Evolutionary conservation across 2,888 invertebrate genomes (phyloP).

Genomic region (Orthonevra nobilis): DNA sequence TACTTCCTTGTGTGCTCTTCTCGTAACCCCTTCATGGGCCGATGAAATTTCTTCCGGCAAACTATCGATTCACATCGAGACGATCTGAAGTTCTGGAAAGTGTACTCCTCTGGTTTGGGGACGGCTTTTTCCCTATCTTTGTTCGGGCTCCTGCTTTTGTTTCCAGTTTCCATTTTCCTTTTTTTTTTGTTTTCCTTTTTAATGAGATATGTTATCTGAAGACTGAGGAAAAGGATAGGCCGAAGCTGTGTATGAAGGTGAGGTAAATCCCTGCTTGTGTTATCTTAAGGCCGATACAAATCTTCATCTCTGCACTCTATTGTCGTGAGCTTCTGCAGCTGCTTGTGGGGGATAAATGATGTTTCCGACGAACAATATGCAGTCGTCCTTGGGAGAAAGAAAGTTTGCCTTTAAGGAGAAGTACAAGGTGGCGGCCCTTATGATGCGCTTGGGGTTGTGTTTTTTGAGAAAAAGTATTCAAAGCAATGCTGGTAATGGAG

Average conservation of each 20-base stretch:
- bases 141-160: too few relatives aligned
- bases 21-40: not conserved
- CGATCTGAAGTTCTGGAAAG: constrained; percentile 1
- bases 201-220: constrained; percentile 43
- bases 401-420: constrained; percentile 31
- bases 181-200: constrained; percentile 19
- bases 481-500: constrained; percentile 24
- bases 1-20: constrained; percentile 1
- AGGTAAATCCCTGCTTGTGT: constrained; percentile 23
- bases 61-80: constrained; percentile 45
- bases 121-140: too few relatives aligned
- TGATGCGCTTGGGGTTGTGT: constrained; percentile 36
- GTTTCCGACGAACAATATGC: too few relatives aligned
- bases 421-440: constrained; percentile 29
- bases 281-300: constrained; percentile 38
- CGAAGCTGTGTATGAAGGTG: not conserved
- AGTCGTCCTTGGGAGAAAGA: constrained; percentile 15
- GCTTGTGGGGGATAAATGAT: too few relatives aligned
- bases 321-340: constrained; percentile 28
- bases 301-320: constrained; percentile 37
- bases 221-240: not conserved
- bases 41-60: constrained; percentile 36
- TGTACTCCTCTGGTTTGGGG: not conserved
- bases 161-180: not conserved
- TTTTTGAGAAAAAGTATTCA: constrained; percentile 57